Evolutionary conservation across 1,140 invertebrate species (phyloP).

Genomic region (Bombus polaris): DNA sequence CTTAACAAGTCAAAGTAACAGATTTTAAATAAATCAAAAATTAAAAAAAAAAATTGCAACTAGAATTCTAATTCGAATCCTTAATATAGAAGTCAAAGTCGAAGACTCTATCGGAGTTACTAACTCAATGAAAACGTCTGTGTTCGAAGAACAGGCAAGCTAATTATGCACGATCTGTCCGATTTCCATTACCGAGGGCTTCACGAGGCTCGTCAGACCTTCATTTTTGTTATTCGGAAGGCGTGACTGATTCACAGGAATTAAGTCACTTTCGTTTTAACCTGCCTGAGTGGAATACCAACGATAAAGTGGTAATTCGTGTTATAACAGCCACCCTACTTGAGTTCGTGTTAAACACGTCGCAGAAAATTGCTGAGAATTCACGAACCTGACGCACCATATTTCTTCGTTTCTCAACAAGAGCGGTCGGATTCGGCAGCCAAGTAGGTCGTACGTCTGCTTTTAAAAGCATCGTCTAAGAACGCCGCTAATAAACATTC

Average conservation of each 20-base stretch:
- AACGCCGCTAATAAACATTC: slow-evolving; percentile 1
- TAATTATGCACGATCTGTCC: slow-evolving; percentile 17
- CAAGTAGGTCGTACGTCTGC: slow-evolving; percentile 26
- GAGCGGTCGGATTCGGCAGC: slow-evolving; percentile 12
- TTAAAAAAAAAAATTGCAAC: neutral
- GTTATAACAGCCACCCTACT: slow-evolving; percentile 25
- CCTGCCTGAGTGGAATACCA: slow-evolving; percentile 20
- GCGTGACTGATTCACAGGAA: slow-evolving; percentile 33
- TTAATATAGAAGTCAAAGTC: neutral
- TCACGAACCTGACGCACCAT: neutral
- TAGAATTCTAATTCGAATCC: neutral
- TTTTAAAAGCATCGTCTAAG: neutral
- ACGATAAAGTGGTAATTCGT: slow-evolving; percentile 30
- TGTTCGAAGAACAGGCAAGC: neutral
- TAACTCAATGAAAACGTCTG: neutral
- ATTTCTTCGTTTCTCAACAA: neutral
- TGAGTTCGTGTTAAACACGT: neutral
- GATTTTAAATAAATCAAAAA: neutral
- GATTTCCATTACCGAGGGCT: slow-evolving; percentile 16
- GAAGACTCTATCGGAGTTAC: neutral
- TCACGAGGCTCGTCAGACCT: neutral
- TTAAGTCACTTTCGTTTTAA: slow-evolving; percentile 48
- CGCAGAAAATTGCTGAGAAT: neutral
- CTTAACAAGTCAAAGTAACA: too few relatives aligned
- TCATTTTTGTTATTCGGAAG: slow-evolving; percentile 20